Percentiles rank a stretch among this genome's conserved stretches.
phyloP scores from a whole-genome alignment of 2,888 invertebrate species.

The Dryomyza anilis region DNA sequence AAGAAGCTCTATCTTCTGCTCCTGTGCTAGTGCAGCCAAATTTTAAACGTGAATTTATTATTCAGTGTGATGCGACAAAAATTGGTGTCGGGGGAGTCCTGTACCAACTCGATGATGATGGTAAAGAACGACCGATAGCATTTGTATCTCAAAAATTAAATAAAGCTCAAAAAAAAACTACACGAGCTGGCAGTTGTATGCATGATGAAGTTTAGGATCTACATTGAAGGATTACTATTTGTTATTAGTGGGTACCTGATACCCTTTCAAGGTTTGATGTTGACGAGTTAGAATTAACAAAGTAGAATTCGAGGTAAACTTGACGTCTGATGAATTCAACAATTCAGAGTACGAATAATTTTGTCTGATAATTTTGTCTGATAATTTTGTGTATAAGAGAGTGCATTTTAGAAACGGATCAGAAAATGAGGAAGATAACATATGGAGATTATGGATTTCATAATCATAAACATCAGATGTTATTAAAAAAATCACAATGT shows the following conservation, averaged over 20 bases:
- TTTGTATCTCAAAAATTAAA: neutral
- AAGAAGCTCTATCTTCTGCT: neutral
- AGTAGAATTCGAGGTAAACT: neutral
- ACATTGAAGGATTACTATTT: conserved; percentile 2
- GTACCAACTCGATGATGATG: neutral
- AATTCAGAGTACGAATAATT: neutral
- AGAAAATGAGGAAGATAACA: too few relatives aligned
- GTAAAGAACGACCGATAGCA: neutral
- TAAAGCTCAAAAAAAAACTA: too few relatives aligned
- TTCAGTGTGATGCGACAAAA: neutral
- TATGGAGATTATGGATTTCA: too few relatives aligned
- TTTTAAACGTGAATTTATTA: neutral
- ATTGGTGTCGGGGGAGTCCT: neutral
- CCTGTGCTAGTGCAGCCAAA: neutral
- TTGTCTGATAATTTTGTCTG: neutral
- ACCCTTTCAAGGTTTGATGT: too few relatives aligned
- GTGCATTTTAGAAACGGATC: too few relatives aligned
- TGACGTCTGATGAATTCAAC: too few relatives aligned
- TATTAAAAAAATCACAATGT: conserved; percentile 3
- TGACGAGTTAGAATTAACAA: neutral
- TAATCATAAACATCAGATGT: neutral
- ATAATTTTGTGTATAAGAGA: neutral
- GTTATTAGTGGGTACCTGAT: neutral
- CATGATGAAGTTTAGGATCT: neutral
- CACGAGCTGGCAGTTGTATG: neutral